A percentile compares a stretch with the other conserved stretches of the same genome.
Evolutionary conservation across 1,140 invertebrate species (phyloP).

Genomic region (Pachypeltis micranthus): DNA sequence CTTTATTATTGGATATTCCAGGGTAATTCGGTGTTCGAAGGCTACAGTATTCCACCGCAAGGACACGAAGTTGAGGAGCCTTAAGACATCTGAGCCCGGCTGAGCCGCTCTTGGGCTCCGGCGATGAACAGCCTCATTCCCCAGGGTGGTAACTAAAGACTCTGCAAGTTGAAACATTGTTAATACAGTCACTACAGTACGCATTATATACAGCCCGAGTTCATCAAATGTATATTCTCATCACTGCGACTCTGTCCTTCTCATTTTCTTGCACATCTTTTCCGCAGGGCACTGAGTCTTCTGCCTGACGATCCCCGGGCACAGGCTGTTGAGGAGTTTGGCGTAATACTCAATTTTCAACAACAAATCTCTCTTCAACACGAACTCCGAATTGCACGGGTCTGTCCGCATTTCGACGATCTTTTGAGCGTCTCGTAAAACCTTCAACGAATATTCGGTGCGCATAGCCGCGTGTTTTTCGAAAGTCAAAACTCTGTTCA

Average conservation of each 20-base stretch:
- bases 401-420: background rate
- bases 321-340: background rate
- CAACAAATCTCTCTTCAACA: background rate
- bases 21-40: no score
- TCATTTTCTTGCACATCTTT: background rate
- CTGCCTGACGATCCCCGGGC: background rate
- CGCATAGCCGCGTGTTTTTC: background rate
- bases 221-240: background rate
- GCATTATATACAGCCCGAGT: background rate
- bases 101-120: no score
- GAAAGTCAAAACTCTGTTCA: background rate
- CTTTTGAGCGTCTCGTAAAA: background rate
- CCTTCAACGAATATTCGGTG: background rate
- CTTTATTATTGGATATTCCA: no score
- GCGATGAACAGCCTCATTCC: background rate
- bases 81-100: background rate
- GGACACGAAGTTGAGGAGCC: background rate
- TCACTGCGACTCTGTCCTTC: background rate
- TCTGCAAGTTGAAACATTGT: background rate
- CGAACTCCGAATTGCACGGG: background rate
- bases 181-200: background rate
- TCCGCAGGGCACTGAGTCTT: background rate
- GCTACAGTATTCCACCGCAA: no score
- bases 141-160: background rate
- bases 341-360: background rate